Percentiles rank a stretch among this genome's conserved stretches.
Evolutionary conservation across 2,888 invertebrate genomes (phyloP).

Genomic region (Geotrupes spiniger): DNA sequence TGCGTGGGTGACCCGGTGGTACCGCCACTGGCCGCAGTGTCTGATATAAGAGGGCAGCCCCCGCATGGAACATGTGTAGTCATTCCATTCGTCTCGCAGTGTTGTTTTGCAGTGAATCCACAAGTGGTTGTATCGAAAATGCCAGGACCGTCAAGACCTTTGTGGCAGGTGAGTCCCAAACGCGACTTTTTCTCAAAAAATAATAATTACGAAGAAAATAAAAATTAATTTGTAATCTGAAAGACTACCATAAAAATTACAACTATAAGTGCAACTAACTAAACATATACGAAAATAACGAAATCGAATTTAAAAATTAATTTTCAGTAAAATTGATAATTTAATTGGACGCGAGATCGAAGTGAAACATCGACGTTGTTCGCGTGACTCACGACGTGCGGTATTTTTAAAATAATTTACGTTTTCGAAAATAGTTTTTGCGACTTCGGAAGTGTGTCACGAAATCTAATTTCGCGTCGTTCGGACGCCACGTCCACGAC

Average conservation of each 20-base stretch:
- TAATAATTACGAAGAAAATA: too few species aligned
- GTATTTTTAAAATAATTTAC: constrained; percentile 29
- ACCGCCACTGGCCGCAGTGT: constrained; percentile 14
- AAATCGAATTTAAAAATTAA: too few species aligned
- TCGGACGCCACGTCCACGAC: too few species aligned
- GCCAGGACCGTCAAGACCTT: constrained; percentile 68
- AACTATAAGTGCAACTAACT: too few species aligned
- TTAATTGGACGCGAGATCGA: too few species aligned
- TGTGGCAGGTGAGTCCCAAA: constrained; percentile 68
- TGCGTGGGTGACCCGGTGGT: constrained; percentile 11
- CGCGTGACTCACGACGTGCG: constrained; percentile 26
- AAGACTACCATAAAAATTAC: too few species aligned
- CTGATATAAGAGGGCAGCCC: constrained; percentile 21
- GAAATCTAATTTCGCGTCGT: constrained; percentile 23
- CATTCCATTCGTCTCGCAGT: background rate
- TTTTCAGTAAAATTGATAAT: too few species aligned
- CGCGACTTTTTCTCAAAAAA: too few species aligned
- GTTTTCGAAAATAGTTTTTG: constrained; percentile 10
- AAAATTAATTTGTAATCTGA: too few species aligned
- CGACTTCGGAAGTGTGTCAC: constrained; percentile 19
- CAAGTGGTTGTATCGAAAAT: constrained; percentile 49
- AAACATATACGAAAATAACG: too few species aligned
- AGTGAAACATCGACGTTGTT: too few species aligned
- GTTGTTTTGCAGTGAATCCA: background rate
- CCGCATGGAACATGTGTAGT: constrained; percentile 6